phyloP scores from a whole-genome alignment of 2,888 invertebrate species.

The Alloplasta piceator region DNA sequence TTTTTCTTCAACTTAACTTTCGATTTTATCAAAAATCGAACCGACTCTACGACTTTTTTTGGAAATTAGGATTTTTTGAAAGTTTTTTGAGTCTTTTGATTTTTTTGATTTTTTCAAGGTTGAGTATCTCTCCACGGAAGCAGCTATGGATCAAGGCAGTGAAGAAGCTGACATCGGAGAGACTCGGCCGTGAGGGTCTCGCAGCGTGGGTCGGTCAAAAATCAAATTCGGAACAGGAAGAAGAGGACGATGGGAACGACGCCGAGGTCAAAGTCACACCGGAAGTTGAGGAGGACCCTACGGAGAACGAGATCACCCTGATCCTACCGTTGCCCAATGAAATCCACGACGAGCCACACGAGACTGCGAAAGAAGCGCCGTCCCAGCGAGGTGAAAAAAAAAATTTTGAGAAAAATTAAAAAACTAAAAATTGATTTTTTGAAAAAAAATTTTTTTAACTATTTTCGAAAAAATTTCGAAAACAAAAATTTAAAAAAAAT shows the following conservation, averaged over 20 bases:
- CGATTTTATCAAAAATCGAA: too few relatives aligned
- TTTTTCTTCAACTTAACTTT: too few relatives aligned
- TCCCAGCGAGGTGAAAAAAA: conserved; percentile 73
- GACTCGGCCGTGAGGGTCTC: conserved; percentile 81
- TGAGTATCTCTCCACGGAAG: conserved; percentile 81
- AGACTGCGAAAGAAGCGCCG: conserved; percentile 75
- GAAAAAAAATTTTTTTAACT: too few relatives aligned
- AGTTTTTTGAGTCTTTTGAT: neutral
- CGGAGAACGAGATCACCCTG: conserved; percentile 63
- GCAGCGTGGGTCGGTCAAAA: conserved; percentile 81
- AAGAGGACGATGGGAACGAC: conserved; percentile 69
- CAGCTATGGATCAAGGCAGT: conserved; percentile 83
- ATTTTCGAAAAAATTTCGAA: too few relatives aligned
- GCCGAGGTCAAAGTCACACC: conserved; percentile 66
- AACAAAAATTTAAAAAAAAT: too few relatives aligned
- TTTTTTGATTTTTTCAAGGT: conserved; percentile 61
- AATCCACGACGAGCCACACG: conserved; percentile 67
- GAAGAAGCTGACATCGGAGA: conserved; percentile 82
- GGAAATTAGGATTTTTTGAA: neutral
- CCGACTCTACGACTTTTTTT: neutral
- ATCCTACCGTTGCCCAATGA: conserved; percentile 56
- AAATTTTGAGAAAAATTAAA: conserved; percentile 35
- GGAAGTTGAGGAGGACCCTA: conserved; percentile 69
- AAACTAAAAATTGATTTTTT: conserved; percentile 22
- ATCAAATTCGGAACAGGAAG: conserved; percentile 74